Base-by-base conservation (phyloP, 2,888 invertebrate species). In the Rhagium mordax region DNA sequence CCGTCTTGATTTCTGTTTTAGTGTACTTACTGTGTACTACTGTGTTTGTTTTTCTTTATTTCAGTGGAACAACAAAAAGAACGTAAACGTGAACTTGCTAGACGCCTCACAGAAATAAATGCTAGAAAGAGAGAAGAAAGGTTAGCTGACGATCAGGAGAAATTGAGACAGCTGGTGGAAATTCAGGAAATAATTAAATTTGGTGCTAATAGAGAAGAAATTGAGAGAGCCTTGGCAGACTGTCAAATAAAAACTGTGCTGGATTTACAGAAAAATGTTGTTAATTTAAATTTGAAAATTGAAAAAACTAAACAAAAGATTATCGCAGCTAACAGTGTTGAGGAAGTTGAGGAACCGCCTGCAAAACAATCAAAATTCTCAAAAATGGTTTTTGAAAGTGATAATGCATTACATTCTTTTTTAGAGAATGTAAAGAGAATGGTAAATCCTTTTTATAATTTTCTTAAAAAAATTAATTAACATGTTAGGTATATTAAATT, bases 91-190 rank as follows among this genome's bases (percentile, higher is more conserved):
- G 97, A 97, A 86, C 91, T 97, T 85, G 96, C 97, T 0, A 90
- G 93, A 51, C 90, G 97, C 21, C 88, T 98, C 66, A 92, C 96
- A 61, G 97, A 98, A 88, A 95, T 97, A 65, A 97, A 97, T 86
- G 96, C 96, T 0, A 91, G 95, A 62, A 95, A 96, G 85, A 89
- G 97, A 77, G 95, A 95, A 83, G 97, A 97, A 85, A 93, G 95
- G 84, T 89, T 98, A 27, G 94, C 94, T 3, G 96, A 96, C 84
- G 97, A 98, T 84, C 96, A 97, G 84, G 95, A 96, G 79, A 95
- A 95, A 84, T 86, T 98, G 47, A 93, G 93, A 82, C 93, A 95
- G 80, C 87, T 97, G 29, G 88, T 94, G 60, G 91, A 93, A 57
- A 91, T 96, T 72, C 93, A 95, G 87, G 95, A 94, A 80, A 88